These are phyloP conservation scores for Probaryconus sp. DNA, from an alignment of 1,140 invertebrate species.

Conservation along the genomic window DNA sequence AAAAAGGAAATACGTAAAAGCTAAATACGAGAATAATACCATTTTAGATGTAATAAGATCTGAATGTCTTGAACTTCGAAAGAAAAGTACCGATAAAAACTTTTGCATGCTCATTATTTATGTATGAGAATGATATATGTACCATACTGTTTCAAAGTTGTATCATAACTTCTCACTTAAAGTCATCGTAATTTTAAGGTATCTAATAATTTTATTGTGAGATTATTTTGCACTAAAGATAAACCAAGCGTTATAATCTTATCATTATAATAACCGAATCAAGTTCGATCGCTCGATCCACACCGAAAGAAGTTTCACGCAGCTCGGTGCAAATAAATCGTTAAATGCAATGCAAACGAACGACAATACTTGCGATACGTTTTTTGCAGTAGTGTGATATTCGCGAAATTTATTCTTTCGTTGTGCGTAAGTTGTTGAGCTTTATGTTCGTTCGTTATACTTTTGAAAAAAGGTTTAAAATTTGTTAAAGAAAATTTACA, in stretches of 20 bases:
- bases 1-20: slow-evolving; percentile 31
- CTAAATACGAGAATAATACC: slow-evolving; percentile 29
- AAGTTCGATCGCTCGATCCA: slow-evolving; percentile 35
- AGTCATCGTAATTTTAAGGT: neutral
- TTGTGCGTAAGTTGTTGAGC: slow-evolving; percentile 21
- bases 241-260: no score
- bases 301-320: no score
- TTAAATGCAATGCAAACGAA: slow-evolving; percentile 16
- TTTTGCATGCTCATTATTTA: slow-evolving; percentile 29
- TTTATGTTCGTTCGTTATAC: neutral
- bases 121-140: slow-evolving; percentile 5
- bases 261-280: neutral
- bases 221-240: no score
- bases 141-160: slow-evolving; percentile 4
- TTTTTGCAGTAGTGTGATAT: slow-evolving; percentile 24
- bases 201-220: neutral
- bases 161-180: slow-evolving; percentile 1
- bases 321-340: no score
- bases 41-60: slow-evolving; percentile 21
- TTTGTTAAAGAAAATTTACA: slow-evolving; percentile 13
- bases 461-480: slow-evolving; percentile 17
- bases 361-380: slow-evolving; percentile 27
- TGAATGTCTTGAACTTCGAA: slow-evolving; percentile 22
- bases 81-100: slow-evolving; percentile 18
- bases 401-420: slow-evolving; percentile 8